phyloP scores from a whole-genome alignment of 2,888 invertebrate species.

The Mythimna impura region DNA sequence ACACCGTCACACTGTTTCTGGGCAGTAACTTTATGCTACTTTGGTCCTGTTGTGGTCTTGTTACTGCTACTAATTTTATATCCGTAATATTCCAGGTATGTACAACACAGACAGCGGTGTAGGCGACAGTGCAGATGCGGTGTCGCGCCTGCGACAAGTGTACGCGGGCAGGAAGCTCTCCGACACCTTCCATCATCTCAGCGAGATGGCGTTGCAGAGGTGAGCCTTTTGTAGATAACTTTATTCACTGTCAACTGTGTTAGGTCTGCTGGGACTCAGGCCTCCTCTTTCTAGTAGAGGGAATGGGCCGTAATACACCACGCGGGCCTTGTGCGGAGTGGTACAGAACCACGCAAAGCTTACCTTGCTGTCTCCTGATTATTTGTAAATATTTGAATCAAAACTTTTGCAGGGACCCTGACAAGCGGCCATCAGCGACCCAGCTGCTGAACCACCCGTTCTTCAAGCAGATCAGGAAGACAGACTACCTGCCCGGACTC shows the following conservation, averaged over 20 bases:
- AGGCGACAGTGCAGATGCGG: conserved; percentile 86
- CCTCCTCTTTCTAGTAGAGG: too few relatives aligned
- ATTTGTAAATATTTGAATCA: too few relatives aligned
- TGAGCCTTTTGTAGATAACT: background rate
- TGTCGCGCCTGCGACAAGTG: conserved; percentile 81
- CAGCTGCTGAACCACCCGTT: conserved; percentile 94
- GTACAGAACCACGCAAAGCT: too few relatives aligned
- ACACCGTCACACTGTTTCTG: too few relatives aligned
- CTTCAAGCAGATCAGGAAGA: conserved; percentile 93
- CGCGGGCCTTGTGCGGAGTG: too few relatives aligned
- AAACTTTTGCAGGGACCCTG: conserved; percentile 88
- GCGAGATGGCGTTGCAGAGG: conserved; percentile 93
- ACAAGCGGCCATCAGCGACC: conserved; percentile 92
- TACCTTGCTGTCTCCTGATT: too few relatives aligned
- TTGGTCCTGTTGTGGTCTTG: too few relatives aligned
- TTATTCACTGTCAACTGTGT: too few relatives aligned
- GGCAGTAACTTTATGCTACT: too few relatives aligned
- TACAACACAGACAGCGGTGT: conserved; percentile 87
- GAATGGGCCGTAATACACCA: too few relatives aligned
- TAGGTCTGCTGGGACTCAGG: background rate
- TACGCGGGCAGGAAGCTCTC: conserved; percentile 92
- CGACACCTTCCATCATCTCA: conserved; percentile 94
- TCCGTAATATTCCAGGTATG: conserved; percentile 71
- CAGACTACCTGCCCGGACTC: conserved; percentile 91
- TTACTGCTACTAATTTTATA: too few relatives aligned